Conservation (phyloP, 2,888 invertebrate genomes). For the Cheilosia scutellata region DNA sequence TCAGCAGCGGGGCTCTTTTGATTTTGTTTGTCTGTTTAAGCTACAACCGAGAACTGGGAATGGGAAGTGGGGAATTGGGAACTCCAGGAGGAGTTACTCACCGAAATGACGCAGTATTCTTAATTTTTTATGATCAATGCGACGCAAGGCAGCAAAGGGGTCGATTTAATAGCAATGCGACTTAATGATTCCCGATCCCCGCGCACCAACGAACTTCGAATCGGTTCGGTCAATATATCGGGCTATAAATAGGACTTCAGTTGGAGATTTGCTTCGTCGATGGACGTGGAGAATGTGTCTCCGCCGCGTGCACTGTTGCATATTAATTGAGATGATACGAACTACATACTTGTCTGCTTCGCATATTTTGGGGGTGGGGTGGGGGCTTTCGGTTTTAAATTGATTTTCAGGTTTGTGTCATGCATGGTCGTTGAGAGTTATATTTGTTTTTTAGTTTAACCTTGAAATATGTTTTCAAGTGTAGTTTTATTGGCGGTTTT, state of each 20-base stretch:
- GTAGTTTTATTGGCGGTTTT: neutral
- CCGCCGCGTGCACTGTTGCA: conserved; percentile 48
- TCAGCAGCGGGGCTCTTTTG: conserved; percentile 3
- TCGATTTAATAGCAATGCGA: conserved; percentile 2
- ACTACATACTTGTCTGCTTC: neutral
- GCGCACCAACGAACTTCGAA: neutral
- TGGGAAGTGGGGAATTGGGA: conserved; percentile 26
- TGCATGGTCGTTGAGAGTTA: conserved; percentile 5
- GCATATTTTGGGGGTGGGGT: neutral
- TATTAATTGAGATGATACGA: conserved; percentile 57
- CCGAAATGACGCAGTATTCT: conserved; percentile 56
- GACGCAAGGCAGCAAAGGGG: neutral
- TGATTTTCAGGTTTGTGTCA: conserved; percentile 56
- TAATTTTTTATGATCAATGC: neutral
- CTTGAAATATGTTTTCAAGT: conserved; percentile 41
- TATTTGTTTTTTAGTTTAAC: conserved; percentile 15
- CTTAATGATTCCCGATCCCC: conserved; percentile 16
- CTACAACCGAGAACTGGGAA: conserved; percentile 2
- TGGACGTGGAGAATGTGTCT: conserved; percentile 25
- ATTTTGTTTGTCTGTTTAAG: neutral
- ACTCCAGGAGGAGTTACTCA: conserved; percentile 47
- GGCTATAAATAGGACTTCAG: conserved; percentile 51
- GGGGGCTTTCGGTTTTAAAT: conserved; percentile 57
- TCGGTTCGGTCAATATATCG: conserved; percentile 29
- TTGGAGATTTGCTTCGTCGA: conserved; percentile 11